These are phyloP conservation scores for Acanthoscelides obtectus DNA, from an alignment of 2,888 invertebrate genomes.

Conservation along the genomic window DNA sequence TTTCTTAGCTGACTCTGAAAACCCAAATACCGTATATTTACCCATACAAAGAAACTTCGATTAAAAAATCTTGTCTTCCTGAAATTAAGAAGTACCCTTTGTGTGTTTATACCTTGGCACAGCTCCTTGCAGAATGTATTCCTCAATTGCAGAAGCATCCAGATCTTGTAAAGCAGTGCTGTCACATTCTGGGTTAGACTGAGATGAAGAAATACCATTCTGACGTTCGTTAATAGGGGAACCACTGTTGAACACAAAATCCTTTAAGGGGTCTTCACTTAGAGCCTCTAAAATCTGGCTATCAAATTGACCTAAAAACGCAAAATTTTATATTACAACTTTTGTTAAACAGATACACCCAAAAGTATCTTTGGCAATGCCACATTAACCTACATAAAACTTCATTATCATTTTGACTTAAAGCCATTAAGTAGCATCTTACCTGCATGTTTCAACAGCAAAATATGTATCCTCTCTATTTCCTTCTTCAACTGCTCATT, in stretches of 20 bases:
- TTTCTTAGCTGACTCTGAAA: too few species aligned
- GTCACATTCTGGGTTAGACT: constrained; percentile 41
- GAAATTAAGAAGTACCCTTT: too few species aligned
- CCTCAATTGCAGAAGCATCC: constrained; percentile 49
- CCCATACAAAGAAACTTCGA: too few species aligned
- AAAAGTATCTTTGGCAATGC: too few species aligned
- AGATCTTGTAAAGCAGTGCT: constrained; percentile 38
- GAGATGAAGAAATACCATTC: constrained; percentile 33
- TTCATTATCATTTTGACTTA: too few species aligned
- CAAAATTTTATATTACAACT: too few species aligned
- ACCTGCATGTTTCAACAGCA: constrained; percentile 64
- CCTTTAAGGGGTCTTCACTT: constrained; percentile 48
- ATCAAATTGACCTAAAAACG: constrained; percentile 52
- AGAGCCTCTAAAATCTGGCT: constrained; percentile 50
- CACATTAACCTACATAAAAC: too few species aligned
- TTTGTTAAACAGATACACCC: too few species aligned
- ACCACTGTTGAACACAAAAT: constrained; percentile 42
- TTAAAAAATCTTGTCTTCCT: too few species aligned
- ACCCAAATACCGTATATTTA: too few species aligned
- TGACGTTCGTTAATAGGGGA: constrained; percentile 28
- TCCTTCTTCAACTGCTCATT: constrained; percentile 73
- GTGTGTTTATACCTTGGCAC: constrained; percentile 52
- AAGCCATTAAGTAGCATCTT: too few species aligned
- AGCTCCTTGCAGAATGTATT: constrained; percentile 61
- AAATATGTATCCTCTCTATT: constrained; percentile 71